A percentile compares a stretch with the other conserved stretches of the same genome.
Conservation (phyloP, 2,113 vertebrate genomes). For the Heptranchias perlo region DNA sequence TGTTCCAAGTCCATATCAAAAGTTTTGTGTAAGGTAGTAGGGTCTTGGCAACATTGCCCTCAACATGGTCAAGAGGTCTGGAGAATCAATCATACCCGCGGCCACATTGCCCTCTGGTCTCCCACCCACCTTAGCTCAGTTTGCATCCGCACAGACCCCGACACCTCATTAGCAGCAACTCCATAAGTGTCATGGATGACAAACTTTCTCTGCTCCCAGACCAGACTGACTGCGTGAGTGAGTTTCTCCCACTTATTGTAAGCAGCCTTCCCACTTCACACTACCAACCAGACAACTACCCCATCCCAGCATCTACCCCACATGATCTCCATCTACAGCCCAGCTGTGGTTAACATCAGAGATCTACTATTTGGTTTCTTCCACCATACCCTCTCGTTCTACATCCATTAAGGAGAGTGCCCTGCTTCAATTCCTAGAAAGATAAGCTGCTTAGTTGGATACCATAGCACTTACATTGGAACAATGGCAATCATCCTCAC, state of each 20-base stretch:
- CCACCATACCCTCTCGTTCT: not conserved
- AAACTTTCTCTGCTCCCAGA: not conserved
- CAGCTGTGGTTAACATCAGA: not conserved
- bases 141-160: too few relatives aligned
- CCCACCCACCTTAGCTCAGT: not conserved
- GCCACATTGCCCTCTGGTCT: not conserved
- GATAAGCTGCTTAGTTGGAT: not conserved
- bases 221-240: not conserved
- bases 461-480: not conserved
- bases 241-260: not conserved
- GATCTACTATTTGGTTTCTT: not conserved
- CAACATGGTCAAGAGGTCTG: not conserved
- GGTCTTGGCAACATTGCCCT: not conserved
- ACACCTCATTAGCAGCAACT: not conserved
- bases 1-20: not conserved
- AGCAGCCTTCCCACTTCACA: not conserved
- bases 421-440: not conserved
- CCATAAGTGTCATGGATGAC: not conserved
- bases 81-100: not conserved
- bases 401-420: not conserved
- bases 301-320: not conserved
- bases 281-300: not conserved
- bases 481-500: not conserved
- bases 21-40: not conserved
- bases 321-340: not conserved